Evolutionary conservation across 2,888 invertebrate species (phyloP), one percentile per base, ranked within the genome.

Genomic region (Lysandra bellargus): DNA sequence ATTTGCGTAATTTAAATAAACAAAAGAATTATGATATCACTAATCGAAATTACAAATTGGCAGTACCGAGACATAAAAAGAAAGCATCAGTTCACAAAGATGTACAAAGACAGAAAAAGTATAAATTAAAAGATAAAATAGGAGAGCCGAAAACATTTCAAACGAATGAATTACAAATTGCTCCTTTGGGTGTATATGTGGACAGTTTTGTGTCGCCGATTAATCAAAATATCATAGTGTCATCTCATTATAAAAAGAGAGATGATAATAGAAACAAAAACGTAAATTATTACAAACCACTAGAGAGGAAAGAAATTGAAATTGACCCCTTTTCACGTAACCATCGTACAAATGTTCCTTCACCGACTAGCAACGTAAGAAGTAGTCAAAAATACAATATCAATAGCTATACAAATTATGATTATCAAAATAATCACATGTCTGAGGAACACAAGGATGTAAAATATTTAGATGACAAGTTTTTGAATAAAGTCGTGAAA

Each of bases 91-190:
- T n/a, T 14, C 44, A 44, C 1, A 74, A 74, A 44, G 44, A 74
- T 44, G 44, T 40, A 44, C 17, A 74, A 44, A 44, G 44, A 44
- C 44, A 69, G 69, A 74, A 40, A 23, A n/a, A 1, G n/a, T 12
- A 74, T 40, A 73, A 40, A 73, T n/a, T 44, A 78, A 49, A 78
- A 44, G 57, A 75, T 23, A 72, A 78, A 2, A 37, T 44, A 17
- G 81, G 76, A 78, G 61, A 69, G 37, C 84, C 91, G 0, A 85
- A 88, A 57, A 90, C 88, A 57, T 85, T 93, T 81, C 94, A 94
- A 83, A 93, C 93, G 0, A 91, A 94, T 83, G 87, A 87, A 1
- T 83, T 86, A 9, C 90, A 90, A 83, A 88, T 94, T 79, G 87
- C 89, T 33, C 92, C 92, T 1, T 81, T 94, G 40, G 86, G 86